Evolutionary conservation across 1,140 invertebrate species (phyloP).

Genomic region (Drosophila parabipectinata): DNA sequence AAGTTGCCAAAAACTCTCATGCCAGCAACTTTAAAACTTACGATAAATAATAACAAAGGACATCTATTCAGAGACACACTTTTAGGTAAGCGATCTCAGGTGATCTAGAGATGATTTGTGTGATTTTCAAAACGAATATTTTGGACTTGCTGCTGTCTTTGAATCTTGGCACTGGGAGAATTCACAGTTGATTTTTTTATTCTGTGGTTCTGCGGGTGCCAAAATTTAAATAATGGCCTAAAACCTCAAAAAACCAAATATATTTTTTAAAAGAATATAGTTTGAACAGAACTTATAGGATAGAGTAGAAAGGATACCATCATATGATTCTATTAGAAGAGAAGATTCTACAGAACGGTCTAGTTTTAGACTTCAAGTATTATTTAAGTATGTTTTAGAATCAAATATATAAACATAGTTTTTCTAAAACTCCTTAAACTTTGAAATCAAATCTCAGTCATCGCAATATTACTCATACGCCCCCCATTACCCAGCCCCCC

Average conservation of each 20-base stretch:
- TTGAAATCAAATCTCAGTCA: conserved; percentile 32
- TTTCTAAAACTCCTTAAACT: background rate
- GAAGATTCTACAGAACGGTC: too few relatives aligned
- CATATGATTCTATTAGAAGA: too few relatives aligned
- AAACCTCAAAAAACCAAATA: conserved; percentile 11
- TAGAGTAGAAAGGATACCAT: background rate
- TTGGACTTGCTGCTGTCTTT: conserved; percentile 28
- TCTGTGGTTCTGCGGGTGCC: conserved; percentile 84
- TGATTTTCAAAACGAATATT: background rate
- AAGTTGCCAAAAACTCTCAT: conserved; percentile 16
- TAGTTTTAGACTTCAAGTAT: too few relatives aligned
- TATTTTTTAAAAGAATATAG: background rate
- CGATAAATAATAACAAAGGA: background rate
- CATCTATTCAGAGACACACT: background rate
- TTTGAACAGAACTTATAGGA: too few relatives aligned
- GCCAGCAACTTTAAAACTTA: background rate
- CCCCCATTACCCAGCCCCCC: conserved; percentile 18
- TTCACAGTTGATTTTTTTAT: conserved; percentile 79
- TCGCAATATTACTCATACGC: conserved; percentile 54
- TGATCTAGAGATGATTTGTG: conserved; percentile 11
- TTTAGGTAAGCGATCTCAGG: conserved; percentile 27
- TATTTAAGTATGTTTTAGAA: too few relatives aligned
- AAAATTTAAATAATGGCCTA: conserved; percentile 58
- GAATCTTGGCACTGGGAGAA: conserved; percentile 84
- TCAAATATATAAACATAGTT: too few relatives aligned